A percentile compares a stretch with the other conserved stretches of the same genome.
Evolutionary conservation across 2,797 vertebrate species (phyloP).

Genomic region (Columba guinea): DNA sequence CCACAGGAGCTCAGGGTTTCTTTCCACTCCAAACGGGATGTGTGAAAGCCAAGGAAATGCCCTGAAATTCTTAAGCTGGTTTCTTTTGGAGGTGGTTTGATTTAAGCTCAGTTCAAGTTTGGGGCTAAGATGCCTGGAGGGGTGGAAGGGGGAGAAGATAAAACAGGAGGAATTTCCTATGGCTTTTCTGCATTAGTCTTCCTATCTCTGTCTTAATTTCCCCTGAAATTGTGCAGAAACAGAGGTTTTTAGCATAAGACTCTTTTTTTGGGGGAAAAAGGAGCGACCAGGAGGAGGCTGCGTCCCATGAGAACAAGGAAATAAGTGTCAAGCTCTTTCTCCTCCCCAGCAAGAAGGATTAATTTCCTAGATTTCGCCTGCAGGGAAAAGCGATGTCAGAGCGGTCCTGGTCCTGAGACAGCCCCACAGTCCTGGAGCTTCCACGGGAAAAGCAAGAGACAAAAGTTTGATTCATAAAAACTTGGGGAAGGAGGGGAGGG

Average conservation of each 20-base stretch:
- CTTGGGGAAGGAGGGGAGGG: background rate
- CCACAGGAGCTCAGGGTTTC: background rate
- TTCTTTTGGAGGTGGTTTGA: background rate
- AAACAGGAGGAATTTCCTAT: background rate
- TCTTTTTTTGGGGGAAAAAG: background rate
- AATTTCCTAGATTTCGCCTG: background rate
- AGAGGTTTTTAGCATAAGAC: background rate
- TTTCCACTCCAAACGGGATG: background rate
- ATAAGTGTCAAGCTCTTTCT: background rate
- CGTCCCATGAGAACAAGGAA: background rate
- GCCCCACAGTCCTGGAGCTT: background rate
- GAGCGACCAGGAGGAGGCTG: background rate
- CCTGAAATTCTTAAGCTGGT: background rate
- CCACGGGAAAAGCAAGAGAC: slow-evolving; percentile 13
- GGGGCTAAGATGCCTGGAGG: background rate
- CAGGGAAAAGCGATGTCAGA: background rate
- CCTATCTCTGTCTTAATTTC: background rate
- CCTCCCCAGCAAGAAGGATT: background rate
- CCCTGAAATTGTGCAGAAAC: background rate
- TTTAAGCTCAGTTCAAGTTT: background rate
- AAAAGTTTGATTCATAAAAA: slow-evolving; percentile 41
- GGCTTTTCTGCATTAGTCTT: background rate
- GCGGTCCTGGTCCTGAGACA: background rate
- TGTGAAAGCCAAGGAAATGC: background rate
- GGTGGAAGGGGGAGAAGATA: background rate